Evolutionary conservation across 2,888 invertebrate genomes (phyloP).

Genomic region (Protula sp.): DNA sequence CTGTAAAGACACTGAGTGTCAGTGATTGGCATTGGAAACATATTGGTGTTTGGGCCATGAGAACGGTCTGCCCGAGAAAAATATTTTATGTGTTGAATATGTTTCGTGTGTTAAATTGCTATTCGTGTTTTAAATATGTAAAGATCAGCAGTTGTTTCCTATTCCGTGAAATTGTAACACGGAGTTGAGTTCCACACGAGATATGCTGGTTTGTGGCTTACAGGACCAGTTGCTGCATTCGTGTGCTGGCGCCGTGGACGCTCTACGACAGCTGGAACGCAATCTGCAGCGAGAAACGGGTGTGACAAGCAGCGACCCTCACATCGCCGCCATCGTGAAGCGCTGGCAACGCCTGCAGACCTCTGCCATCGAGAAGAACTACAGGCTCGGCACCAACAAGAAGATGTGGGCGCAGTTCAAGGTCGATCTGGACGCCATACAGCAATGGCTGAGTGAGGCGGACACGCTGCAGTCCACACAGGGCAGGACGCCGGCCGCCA

Average conservation of each 20-base stretch:
- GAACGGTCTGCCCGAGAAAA: too few species aligned
- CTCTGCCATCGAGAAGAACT: conserved; percentile 33
- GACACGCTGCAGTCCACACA: conserved; percentile 32
- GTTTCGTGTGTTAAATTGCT: too few species aligned
- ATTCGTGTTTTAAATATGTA: too few species aligned
- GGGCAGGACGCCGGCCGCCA: conserved; percentile 31
- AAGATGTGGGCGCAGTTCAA: conserved; percentile 39
- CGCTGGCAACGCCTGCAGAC: conserved; percentile 46
- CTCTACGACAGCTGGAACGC: conserved; percentile 73
- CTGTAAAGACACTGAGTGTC: too few species aligned
- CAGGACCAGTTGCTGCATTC: too few species aligned
- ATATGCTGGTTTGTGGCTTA: too few species aligned
- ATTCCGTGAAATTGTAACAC: too few species aligned
- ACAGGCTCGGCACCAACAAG: conserved; percentile 61
- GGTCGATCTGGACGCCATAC: conserved; percentile 41
- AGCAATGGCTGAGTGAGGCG: conserved; percentile 45
- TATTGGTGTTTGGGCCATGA: too few species aligned
- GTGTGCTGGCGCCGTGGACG: conserved; percentile 75
- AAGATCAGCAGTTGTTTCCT: too few species aligned
- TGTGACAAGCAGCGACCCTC: conserved; percentile 50
- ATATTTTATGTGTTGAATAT: too few species aligned
- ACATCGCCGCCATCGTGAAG: conserved; percentile 58
- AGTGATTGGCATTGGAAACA: too few species aligned
- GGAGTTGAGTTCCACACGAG: too few species aligned
- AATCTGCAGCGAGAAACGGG: conserved; percentile 69